Conservation (phyloP, 2,113 vertebrate species). For the Cynoglossus semilaevis region DNA sequence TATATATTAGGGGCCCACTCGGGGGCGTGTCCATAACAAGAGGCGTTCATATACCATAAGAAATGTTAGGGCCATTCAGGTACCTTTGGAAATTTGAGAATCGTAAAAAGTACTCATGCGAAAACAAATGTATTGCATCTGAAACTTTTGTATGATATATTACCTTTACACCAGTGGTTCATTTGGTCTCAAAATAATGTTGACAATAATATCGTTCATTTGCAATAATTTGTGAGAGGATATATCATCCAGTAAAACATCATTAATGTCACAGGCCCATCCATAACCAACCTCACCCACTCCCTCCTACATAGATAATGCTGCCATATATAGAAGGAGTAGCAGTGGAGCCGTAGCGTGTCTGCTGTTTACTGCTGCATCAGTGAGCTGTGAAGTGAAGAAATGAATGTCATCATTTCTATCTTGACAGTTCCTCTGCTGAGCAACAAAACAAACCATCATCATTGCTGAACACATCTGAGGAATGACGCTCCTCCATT, state of each 20-base stretch:
- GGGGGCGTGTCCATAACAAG: too few relatives aligned
- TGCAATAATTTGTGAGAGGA: too few relatives aligned
- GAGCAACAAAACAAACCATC: neutral
- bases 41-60: too few relatives aligned
- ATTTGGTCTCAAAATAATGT: too few relatives aligned
- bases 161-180: too few relatives aligned
- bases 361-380: slow-evolving; percentile 28
- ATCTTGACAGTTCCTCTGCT: slow-evolving; percentile 2
- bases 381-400: slow-evolving; percentile 27
- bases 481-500: slow-evolving; percentile 2
- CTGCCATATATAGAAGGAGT: slow-evolving; percentile 16
- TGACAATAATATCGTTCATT: too few relatives aligned
- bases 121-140: too few relatives aligned
- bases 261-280: neutral
- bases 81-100: too few relatives aligned
- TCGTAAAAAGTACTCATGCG: too few relatives aligned
- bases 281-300: neutral
- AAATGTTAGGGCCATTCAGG: too few relatives aligned
- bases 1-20: too few relatives aligned
- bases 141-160: too few relatives aligned
- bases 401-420: slow-evolving; percentile 24
- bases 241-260: neutral
- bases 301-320: slow-evolving; percentile 18
- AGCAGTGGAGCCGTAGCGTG: neutral
- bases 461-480: neutral